These are phyloP conservation scores for Gonioctena quinquepunctata DNA, from an alignment of 1,140 invertebrate species.

Conservation along the genomic window DNA sequence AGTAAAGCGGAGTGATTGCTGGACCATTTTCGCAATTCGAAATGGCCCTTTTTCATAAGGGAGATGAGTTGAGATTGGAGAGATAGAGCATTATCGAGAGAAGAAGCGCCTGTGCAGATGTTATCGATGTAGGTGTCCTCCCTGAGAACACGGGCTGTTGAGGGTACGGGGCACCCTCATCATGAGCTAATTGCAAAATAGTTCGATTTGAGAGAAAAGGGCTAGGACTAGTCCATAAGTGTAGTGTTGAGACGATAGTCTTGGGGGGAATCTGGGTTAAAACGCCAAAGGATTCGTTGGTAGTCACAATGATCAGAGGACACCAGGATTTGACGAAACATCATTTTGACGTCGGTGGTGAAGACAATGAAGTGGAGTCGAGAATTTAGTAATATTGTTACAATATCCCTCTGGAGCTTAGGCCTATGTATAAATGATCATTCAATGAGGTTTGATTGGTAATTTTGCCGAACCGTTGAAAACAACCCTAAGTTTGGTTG, in stretches of 20 bases:
- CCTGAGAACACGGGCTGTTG: neutral
- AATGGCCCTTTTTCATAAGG: no score
- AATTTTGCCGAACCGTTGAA: conserved; percentile 9
- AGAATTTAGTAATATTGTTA: conserved; percentile 53
- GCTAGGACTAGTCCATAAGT: conserved; percentile 44
- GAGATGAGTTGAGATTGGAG: neutral
- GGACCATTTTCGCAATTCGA: neutral
- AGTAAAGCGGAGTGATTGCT: neutral
- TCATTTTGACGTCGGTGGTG: conserved; percentile 30
- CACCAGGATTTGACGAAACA: conserved; percentile 21
- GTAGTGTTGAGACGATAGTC: conserved; percentile 27
- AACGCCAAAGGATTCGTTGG: conserved; percentile 25
- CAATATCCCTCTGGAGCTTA: conserved; percentile 31
- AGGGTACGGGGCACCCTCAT: conserved; percentile 27
- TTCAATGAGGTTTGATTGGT: conserved; percentile 32
- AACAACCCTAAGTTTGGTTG: conserved; percentile 29
- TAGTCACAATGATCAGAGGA: neutral
- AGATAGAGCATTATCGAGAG: neutral
- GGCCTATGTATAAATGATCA: conserved; percentile 33
- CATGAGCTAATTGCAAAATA: conserved; percentile 36
- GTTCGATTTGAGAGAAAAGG: conserved; percentile 40
- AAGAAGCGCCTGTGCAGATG: neutral
- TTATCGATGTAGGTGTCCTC: conserved; percentile 37
- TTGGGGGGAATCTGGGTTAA: neutral
- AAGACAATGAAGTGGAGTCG: conserved; percentile 48